Base-by-base conservation (phyloP, 2,888 invertebrate species). In the Melinaea marsaeus region DNA sequence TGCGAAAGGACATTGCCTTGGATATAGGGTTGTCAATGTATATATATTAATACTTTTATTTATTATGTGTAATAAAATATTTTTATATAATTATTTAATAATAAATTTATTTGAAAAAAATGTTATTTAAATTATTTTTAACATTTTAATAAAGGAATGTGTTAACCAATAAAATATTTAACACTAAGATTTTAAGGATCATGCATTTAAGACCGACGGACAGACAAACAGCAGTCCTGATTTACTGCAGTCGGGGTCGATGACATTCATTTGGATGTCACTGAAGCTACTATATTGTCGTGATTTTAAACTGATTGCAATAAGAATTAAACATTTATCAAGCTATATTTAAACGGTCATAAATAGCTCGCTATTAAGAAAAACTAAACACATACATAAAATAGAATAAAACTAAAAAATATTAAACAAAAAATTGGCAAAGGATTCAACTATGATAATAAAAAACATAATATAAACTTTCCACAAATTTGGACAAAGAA, bases 1-100 rank as follows among this genome's bases (percentile, higher is more conserved):
- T 69, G 73, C 62, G 74, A 76, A 63, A 85, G 88, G 86, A 83
- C 86, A 81, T 86, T 86, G 86, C 75, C 86, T 80, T 78, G 66
- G 58, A 54, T 42, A 46, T 61, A 76, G 75, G 75, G 75, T 62
- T 75, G 72, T 55, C 69, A 63, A 59, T 56, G 37, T n/a, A 42
- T 35, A 60, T 46, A 58, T 48, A 47, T 51, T 60, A 33, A 11
- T 55, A 48, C 22, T 42, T 46, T 1, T 6, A 37, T 33, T 32
- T 33, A 11, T 9, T 46, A 51, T 55, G 13, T 60, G 3, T 34
- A 32, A 45, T 9, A 9, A 9, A 42, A 42, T 42, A 9, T 1
- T 42, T 42, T 42, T 9, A 9, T 42, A 11, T 7, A 37, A 7
- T 4, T 1, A 37, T 37, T 37, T 37, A 37, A 6, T 37, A 37